Conservation (phyloP, 2,113 vertebrate species). For the Orientallactaga bullata region DNA sequence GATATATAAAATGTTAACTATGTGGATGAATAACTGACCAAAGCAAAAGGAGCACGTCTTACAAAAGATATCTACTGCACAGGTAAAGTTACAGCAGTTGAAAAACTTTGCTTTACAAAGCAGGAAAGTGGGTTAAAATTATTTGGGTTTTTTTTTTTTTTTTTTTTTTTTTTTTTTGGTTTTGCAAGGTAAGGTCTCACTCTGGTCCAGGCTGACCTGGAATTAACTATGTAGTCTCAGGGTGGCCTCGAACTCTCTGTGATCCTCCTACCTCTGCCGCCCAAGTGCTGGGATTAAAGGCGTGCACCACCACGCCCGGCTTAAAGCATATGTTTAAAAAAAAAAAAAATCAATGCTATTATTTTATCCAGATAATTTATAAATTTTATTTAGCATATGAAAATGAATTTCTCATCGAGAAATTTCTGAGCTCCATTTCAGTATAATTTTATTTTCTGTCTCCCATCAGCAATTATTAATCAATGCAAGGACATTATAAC, state of each 20-base stretch:
- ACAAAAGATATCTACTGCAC: slow-evolving; percentile 25
- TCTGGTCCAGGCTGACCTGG: too few relatives aligned
- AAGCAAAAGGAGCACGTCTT: slow-evolving; percentile 30
- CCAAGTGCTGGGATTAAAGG: too few relatives aligned
- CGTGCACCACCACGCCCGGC: too few relatives aligned
- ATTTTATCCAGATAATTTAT: not conserved
- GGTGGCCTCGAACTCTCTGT: too few relatives aligned
- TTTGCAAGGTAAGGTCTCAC: too few relatives aligned
- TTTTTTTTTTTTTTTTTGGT: too few relatives aligned
- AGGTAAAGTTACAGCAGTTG: not conserved
- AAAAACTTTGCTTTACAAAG: slow-evolving; percentile 31
- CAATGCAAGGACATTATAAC: not conserved
- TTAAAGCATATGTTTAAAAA: slow-evolving; percentile 43
- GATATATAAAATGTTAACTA: slow-evolving; percentile 8
- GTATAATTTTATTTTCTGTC: slow-evolving; percentile 38
- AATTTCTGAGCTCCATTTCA: slow-evolving; percentile 46
- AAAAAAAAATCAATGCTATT: slow-evolving; percentile 15
- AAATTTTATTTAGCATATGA: slow-evolving; percentile 41
- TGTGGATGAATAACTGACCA: not conserved
- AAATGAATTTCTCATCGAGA: slow-evolving; percentile 48
- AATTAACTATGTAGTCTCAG: too few relatives aligned
- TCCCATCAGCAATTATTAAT: not conserved
- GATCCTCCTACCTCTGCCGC: too few relatives aligned
- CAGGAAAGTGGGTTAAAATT: slow-evolving; percentile 52
- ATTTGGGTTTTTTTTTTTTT: too few relatives aligned